Evolutionary conservation across 2,113 vertebrate species (phyloP), one percentile per base, ranked within the genome.

Genomic region (Dromas ardeola): DNA sequence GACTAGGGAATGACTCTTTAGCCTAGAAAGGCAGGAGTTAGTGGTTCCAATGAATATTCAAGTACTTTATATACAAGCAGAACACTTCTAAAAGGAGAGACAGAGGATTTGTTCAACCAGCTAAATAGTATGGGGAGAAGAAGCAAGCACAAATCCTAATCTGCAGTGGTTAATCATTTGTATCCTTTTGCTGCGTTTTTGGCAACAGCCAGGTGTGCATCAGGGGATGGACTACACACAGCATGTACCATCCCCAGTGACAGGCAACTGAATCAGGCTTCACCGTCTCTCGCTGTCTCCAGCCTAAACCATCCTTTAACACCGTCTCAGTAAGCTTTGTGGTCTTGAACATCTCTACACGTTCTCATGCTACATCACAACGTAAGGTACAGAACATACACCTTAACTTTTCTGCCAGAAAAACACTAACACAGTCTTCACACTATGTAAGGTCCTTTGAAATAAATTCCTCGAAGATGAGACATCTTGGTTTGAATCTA

Each of bases 311-410:
- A 27, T 21, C n/a, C 66, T 73, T 49, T 66, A 50, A 22, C 38
- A n/a, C 13, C 20, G 11, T 26, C 26, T 26, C 47, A 56, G 43
- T 34, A 62, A 81, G 27, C 30, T 91, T 19, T 74, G 76, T 13
- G 3, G 32, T 70, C 42, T 43, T 42, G 16, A 69, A 63, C 16
- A 50, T 20, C 12, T 79, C 29, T 27, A 42, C 6, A 17, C 12
- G 23, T 70, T 69, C 38, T 84, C 65, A 16, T 11, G 6, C 5
- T 50, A 13, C 5, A 2, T 30, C 32, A 55, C 26, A 53, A 19
- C 26, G 13, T 23, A 29, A 56, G 10, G 36, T 8, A 78, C 0
- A 4, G 11, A 74, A 53, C 6, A 22, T 5, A 17, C 0, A 67
- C 9, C 19, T 79, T 87, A 71, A n/a, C 4, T 71, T 50, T 76